A percentile compares a stretch with the other conserved stretches of the same genome.
These are phyloP conservation scores for Crenichthys baileyi DNA, from an alignment of 2,797 vertebrate genomes.

Conservation along the genomic window DNA sequence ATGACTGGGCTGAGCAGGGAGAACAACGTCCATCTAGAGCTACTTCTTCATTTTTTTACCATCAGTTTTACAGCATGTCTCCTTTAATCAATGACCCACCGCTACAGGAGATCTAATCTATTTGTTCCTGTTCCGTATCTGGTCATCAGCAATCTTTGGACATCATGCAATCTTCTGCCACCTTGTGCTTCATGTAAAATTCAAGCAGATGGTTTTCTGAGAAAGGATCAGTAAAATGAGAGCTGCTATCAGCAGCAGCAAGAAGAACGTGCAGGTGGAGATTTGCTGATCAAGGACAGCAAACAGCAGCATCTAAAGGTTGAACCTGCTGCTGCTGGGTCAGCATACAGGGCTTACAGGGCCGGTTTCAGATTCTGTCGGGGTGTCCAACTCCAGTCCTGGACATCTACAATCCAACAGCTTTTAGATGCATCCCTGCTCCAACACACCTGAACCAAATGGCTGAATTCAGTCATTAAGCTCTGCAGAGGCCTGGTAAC, in stretches of 20 bases:
- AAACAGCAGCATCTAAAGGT: fast-evolving
- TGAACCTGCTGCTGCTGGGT: too few relatives aligned
- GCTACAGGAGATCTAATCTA: slow-evolving; percentile 47
- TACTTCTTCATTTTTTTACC: slow-evolving; percentile 28
- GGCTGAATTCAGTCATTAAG: too few relatives aligned
- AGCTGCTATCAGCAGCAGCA: slow-evolving; percentile 35
- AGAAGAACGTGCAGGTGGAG: background rate
- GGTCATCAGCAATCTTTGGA: slow-evolving; percentile 57
- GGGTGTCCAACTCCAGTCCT: too few relatives aligned
- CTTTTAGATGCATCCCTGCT: too few relatives aligned
- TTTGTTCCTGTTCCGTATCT: slow-evolving; percentile 40
- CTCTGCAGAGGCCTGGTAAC: too few relatives aligned
- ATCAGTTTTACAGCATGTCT: slow-evolving; percentile 42
- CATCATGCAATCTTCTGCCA: slow-evolving; percentile 28
- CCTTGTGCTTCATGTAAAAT: slow-evolving; percentile 8
- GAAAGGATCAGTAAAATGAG: slow-evolving; percentile 33
- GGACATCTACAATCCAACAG: too few relatives aligned
- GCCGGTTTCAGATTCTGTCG: too few relatives aligned
- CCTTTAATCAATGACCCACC: slow-evolving; percentile 50
- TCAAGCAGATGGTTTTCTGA: slow-evolving; percentile 9
- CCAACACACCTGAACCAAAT: too few relatives aligned
- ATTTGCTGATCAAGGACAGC: slow-evolving; percentile 18
- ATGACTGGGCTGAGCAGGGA: slow-evolving; percentile 35
- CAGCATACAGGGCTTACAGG: background rate
- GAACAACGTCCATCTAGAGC: slow-evolving; percentile 27